Base-by-base conservation (phyloP, 2,888 invertebrate species). In the Hirtodrosophila confusa region DNA sequence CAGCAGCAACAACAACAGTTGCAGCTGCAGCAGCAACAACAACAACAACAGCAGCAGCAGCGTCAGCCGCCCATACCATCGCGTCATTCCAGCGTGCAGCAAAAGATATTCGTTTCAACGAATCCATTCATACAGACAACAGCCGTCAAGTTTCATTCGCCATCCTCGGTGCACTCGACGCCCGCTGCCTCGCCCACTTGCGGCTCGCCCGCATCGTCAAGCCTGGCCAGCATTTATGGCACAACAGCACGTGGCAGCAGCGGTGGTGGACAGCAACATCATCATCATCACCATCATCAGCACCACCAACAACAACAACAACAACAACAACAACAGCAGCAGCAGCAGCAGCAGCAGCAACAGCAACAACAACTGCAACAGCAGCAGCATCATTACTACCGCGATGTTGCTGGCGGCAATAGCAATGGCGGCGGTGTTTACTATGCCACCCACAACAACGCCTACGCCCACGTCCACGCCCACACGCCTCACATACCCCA, bases 111-210 rank as follows among this genome's bases (percentile, higher is more conserved):
- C 78, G 91, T 91, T 50, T 90, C 92, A n/a, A 91, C 91, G 65
- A 91, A 91, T 89, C 92, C 92, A 55, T 91, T 92, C 66, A 90
- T 92, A 75, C 91, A 91, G 66, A 91, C 91, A 29, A 91, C 91
- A 10, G 89, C 91, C 17, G 88, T 91, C 58, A 90, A 91, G 64
- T 91, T 89, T 67, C 88, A 89, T 63, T 88, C 90, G 55, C 85
- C 86, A 49, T 73, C 77, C 27, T 83, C 88, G 24, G 79, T 89
- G 39, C 68, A 68, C 58, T 65, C 76, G 27, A 75, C 78, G 33
- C 85, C 85, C 29, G 80, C 86, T 60, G 87, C 79, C 51, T 83
- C 90, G 57, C 88, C 90, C 67, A 88, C 88, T 64, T 89, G 90
- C 60, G 89, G 89, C 55, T 89, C 90, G 8, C 90, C 88, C 50